These are phyloP conservation scores for Pangasianodon hypophthalmus DNA, from an alignment of 2,113 vertebrate genomes.

Conservation along the genomic window DNA sequence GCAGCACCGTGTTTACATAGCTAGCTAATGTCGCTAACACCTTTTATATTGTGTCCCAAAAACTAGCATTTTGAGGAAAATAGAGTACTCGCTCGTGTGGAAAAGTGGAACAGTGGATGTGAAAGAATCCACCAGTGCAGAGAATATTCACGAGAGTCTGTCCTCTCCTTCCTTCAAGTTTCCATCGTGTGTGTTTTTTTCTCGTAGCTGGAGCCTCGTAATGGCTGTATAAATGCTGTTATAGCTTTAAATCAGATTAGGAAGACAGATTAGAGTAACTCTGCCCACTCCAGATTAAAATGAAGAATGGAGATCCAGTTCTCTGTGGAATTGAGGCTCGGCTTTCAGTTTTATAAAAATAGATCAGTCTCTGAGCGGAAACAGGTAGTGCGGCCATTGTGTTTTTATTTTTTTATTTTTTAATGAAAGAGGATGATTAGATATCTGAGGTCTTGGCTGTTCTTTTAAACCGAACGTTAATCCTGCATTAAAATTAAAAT, in stretches of 20 bases:
- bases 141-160: neutral
- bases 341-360: neutral
- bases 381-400: neutral
- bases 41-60: no score
- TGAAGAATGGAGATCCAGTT: constrained; percentile 41
- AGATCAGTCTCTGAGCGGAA: neutral
- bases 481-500: neutral
- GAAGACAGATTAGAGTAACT: constrained; percentile 38
- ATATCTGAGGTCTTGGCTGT: neutral
- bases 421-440: neutral
- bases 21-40: no score
- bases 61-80: no score
- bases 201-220: constrained; percentile 40
- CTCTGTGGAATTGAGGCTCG: constrained; percentile 9
- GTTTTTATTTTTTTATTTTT: neutral
- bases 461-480: neutral
- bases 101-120: neutral
- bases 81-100: neutral
- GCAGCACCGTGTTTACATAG: neutral
- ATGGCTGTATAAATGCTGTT: constrained; percentile 54
- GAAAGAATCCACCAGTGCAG: neutral
- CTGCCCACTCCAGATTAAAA: constrained; percentile 52
- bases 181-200: constrained; percentile 43
- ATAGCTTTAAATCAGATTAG: constrained; percentile 49
- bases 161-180: neutral